These are phyloP conservation scores for Misgurnus mizolepis DNA, from an alignment of 2,113 vertebrate genomes.

Conservation along the genomic window DNA sequence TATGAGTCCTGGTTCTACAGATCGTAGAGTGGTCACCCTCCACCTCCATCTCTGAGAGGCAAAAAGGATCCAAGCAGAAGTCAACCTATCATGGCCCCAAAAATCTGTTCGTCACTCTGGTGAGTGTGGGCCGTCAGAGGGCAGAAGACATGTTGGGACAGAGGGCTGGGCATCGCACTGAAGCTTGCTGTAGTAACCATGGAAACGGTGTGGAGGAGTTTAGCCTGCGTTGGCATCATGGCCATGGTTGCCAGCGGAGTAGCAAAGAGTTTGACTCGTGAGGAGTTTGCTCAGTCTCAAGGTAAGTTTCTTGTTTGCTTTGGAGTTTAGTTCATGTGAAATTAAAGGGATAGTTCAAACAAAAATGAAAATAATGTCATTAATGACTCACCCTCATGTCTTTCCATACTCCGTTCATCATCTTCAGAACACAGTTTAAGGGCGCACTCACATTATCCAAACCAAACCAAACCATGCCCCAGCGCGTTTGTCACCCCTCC, in stretches of 20 bases:
- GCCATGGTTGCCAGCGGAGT: conserved; percentile 73
- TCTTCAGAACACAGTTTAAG: no score
- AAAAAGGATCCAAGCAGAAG: neutral
- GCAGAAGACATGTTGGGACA: conserved; percentile 97
- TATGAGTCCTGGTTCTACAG: neutral
- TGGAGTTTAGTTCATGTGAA: neutral
- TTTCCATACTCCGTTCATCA: no score
- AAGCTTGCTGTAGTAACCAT: conserved; percentile 83
- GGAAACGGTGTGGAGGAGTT: conserved; percentile 87
- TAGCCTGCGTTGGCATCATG: conserved; percentile 82
- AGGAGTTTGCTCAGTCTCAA: conserved; percentile 76
- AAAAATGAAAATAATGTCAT: no score
- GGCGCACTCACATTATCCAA: no score
- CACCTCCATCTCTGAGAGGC: neutral
- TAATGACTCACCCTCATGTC: no score
- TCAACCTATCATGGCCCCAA: conserved; percentile 62
- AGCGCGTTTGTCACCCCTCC: no score
- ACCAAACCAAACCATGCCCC: no score
- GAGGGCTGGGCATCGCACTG: conserved; percentile 77
- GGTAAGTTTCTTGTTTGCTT: conserved; percentile 71
- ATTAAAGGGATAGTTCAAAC: neutral
- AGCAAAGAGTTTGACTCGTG: conserved; percentile 66
- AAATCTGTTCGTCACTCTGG: conserved; percentile 69
- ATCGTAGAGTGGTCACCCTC: neutral
- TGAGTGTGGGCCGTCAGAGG: conserved; percentile 73